Evolutionary conservation across 2,113 vertebrate species (phyloP).

Genomic region (Amblyopsis rosae): DNA sequence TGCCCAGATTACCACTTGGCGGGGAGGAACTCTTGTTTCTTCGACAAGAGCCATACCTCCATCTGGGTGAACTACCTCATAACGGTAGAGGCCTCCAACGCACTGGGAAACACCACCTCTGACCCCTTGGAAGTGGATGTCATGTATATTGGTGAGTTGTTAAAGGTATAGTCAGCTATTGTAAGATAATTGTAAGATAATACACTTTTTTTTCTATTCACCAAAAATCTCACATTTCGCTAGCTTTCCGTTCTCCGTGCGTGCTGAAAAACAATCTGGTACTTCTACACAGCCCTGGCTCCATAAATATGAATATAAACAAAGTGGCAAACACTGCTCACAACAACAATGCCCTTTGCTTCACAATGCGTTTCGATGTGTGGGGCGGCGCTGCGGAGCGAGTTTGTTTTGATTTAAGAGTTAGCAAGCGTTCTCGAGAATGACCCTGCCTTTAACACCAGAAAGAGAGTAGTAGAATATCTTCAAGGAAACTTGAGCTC

Average conservation of each 20-base stretch:
- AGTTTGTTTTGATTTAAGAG: too few relatives aligned
- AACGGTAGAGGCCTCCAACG: constrained; percentile 82
- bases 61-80: constrained; percentile 85
- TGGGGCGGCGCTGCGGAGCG: too few relatives aligned
- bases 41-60: constrained; percentile 82
- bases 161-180: too few relatives aligned
- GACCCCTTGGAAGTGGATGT: constrained; percentile 80
- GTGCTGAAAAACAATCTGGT: too few relatives aligned
- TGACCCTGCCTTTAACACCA: not conserved
- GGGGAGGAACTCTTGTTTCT: constrained; percentile 89
- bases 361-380: too few relatives aligned
- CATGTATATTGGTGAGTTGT: constrained; percentile 82
- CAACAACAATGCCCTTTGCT: not conserved
- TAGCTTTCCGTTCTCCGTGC: too few relatives aligned
- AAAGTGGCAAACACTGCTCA: too few relatives aligned
- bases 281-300: too few relatives aligned
- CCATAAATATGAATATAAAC: too few relatives aligned
- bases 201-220: not conserved
- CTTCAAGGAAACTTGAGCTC: not conserved
- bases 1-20: constrained; percentile 88
- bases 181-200: too few relatives aligned
- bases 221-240: not conserved
- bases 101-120: constrained; percentile 80
- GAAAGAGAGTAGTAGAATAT: not conserved
- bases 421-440: too few relatives aligned